phyloP scores from a whole-genome alignment of 2,888 invertebrate genomes.

The Athripsodes cinereus region DNA sequence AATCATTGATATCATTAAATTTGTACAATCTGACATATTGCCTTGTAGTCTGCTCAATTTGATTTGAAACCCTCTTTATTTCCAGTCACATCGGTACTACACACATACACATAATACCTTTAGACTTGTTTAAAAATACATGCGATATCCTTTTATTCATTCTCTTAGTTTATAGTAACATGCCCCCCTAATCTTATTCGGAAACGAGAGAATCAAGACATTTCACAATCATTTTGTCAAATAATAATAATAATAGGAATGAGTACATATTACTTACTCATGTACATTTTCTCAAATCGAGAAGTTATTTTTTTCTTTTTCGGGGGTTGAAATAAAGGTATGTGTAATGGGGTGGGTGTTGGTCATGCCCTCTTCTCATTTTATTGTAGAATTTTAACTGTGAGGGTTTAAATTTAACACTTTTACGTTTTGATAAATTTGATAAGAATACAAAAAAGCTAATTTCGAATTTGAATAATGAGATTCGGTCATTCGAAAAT shows the following conservation, averaged over 20 bases:
- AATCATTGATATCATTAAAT: not conserved
- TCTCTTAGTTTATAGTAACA: not conserved
- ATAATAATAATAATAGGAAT: slow-evolving; percentile 2
- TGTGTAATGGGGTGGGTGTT: slow-evolving; percentile 1
- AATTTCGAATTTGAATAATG: too few relatives aligned
- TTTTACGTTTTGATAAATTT: not conserved
- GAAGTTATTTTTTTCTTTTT: too few relatives aligned
- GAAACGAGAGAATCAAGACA: slow-evolving; percentile 22
- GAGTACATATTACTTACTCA: too few relatives aligned
- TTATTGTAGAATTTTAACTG: not conserved
- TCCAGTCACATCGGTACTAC: slow-evolving; percentile 14
- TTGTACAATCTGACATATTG: slow-evolving; percentile 1
- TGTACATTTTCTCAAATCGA: too few relatives aligned
- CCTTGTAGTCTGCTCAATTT: slow-evolving; percentile 7
- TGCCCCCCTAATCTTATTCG: not conserved
- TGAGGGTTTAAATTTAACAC: slow-evolving; percentile 1
- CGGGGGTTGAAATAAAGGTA: too few relatives aligned
- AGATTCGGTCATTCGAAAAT: too few relatives aligned
- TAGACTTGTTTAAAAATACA: slow-evolving; percentile 10
- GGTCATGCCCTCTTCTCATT: slow-evolving; percentile 1
- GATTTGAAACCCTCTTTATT: slow-evolving; percentile 13
- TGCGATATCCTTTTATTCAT: slow-evolving; percentile 4
- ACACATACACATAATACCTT: too few relatives aligned
- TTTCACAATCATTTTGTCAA: slow-evolving; percentile 24
- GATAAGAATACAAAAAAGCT: too few relatives aligned